Evolutionary conservation across 2,888 invertebrate species (phyloP).

Genomic region (Strigamia maritima): DNA sequence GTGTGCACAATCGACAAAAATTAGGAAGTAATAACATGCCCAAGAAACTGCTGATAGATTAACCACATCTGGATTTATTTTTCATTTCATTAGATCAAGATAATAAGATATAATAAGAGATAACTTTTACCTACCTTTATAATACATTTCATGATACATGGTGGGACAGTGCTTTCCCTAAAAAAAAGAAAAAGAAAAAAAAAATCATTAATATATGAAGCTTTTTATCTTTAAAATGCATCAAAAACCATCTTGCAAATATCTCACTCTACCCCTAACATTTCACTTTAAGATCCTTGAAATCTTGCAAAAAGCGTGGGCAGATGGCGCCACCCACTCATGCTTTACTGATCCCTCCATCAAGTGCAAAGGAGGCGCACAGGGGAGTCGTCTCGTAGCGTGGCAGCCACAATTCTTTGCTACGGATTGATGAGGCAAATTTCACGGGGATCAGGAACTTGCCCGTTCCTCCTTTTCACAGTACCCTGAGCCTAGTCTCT

Average conservation of each 20-base stretch:
- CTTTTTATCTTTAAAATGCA: neutral
- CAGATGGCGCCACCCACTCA: conserved; percentile 10
- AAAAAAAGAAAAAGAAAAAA: neutral
- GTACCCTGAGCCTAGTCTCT: neutral
- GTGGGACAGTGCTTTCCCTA: neutral
- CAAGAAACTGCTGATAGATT: too few species aligned
- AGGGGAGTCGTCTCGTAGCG: conserved; percentile 4
- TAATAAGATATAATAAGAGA: neutral
- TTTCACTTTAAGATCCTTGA: neutral
- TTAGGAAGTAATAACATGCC: too few species aligned
- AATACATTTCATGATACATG: conserved; percentile 5
- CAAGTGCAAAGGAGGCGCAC: neutral
- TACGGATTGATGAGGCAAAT: conserved; percentile 5
- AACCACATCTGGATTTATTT: too few species aligned
- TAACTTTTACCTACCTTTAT: neutral
- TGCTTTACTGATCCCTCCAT: conserved; percentile 10
- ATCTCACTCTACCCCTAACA: neutral
- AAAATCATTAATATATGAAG: too few species aligned
- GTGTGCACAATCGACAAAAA: too few species aligned
- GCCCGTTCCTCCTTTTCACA: conserved; percentile 15
- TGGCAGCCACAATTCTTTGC: conserved; percentile 10
- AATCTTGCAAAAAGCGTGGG: neutral
- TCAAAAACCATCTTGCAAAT: neutral
- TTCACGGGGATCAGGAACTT: conserved; percentile 15
- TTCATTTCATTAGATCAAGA: too few species aligned